These are phyloP conservation scores for Chloroclystis v-ata DNA, from an alignment of 2,888 invertebrate genomes.

Conservation along the genomic window DNA sequence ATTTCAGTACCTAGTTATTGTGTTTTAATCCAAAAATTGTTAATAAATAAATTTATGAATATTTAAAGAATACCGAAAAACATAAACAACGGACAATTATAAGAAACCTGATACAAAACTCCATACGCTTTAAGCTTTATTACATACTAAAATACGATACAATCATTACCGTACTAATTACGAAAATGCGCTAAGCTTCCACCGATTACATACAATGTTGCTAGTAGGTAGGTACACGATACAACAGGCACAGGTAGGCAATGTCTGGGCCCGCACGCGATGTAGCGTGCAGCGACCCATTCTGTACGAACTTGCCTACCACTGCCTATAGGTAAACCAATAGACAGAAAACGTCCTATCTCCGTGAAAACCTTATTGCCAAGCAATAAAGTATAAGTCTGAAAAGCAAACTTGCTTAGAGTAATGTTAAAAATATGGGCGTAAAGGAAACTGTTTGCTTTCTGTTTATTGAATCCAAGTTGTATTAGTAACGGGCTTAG, in stretches of 20 bases:
- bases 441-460: conserved; percentile 2
- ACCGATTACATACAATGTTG: conserved; percentile 28
- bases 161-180: conserved; percentile 1
- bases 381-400: conserved; percentile 32
- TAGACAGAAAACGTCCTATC: conserved; percentile 48
- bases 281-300: conserved; percentile 62
- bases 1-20: too few species aligned
- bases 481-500: not conserved
- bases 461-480: conserved; percentile 3
- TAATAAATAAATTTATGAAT: too few species aligned
- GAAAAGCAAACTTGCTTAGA: conserved; percentile 1
- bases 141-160: too few species aligned
- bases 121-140: too few species aligned
- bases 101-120: too few species aligned
- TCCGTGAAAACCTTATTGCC: conserved; percentile 36
- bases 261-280: conserved; percentile 54
- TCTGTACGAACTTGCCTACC: conserved; percentile 46
- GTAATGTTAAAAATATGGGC: conserved; percentile 3
- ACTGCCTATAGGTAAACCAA: conserved; percentile 49
- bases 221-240: conserved; percentile 35
- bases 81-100: too few species aligned
- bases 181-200: conserved; percentile 12
- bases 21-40: too few species aligned
- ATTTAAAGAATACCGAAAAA: too few species aligned
- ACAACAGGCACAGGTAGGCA: conserved; percentile 39